Evolutionary conservation across 2,888 invertebrate species (phyloP).

Genomic region (Pharmacophagus antenor): DNA sequence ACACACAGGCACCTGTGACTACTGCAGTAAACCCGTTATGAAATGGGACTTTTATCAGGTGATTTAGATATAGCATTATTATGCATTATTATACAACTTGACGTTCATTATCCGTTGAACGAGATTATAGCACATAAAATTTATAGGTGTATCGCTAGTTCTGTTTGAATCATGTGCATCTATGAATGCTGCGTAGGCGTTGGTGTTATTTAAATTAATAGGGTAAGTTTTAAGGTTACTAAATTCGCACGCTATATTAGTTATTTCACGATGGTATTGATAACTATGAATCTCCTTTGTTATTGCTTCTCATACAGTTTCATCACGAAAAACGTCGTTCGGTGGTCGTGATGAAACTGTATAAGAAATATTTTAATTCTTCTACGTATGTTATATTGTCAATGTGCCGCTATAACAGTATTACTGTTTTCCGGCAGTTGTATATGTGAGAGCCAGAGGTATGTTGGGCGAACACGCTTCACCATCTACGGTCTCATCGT

Average conservation of each 20-base stretch:
- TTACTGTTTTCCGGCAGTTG: too few relatives aligned
- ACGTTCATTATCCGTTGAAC: slow-evolving; percentile 41
- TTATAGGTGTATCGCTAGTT: slow-evolving; percentile 68
- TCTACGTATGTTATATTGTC: too few relatives aligned
- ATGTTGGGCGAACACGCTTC: too few relatives aligned
- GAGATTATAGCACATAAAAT: slow-evolving; percentile 42
- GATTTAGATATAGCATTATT: slow-evolving; percentile 15
- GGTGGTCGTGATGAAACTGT: too few relatives aligned
- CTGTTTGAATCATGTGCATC: slow-evolving; percentile 55
- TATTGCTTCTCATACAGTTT: too few relatives aligned
- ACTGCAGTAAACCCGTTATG: slow-evolving; percentile 31
- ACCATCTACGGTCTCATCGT: too few relatives aligned
- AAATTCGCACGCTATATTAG: slow-evolving; percentile 27
- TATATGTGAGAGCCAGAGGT: too few relatives aligned
- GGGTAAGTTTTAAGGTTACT: slow-evolving; percentile 25
- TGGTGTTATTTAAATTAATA: slow-evolving; percentile 37
- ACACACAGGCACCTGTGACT: slow-evolving; percentile 33
- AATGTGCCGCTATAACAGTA: too few relatives aligned
- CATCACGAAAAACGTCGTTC: too few relatives aligned
- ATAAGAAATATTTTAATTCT: too few relatives aligned
- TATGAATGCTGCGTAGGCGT: slow-evolving; percentile 56
- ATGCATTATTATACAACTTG: slow-evolving; percentile 29
- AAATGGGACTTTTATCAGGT: slow-evolving; percentile 24
- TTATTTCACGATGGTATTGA: neutral
- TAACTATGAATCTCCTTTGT: neutral